A percentile compares a stretch with the other conserved stretches of the same genome.
Conservation (phyloP, 2,797 vertebrate species). For the Oophaga sylvatica region DNA sequence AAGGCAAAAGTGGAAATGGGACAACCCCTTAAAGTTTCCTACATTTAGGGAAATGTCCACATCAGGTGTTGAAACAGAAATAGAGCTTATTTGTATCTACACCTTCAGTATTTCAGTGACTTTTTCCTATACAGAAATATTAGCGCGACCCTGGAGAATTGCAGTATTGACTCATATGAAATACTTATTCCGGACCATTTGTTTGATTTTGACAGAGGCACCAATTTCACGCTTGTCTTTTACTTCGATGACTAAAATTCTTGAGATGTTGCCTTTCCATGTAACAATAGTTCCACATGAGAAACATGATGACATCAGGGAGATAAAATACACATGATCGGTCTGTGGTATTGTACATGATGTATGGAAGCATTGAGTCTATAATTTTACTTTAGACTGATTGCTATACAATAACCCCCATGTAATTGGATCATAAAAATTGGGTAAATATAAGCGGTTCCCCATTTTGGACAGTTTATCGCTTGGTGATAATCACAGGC, state of each 20-base stretch:
- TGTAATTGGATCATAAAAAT: not conserved
- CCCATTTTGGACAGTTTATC: not conserved
- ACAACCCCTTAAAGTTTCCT: not conserved
- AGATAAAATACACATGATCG: slow-evolving; percentile 29
- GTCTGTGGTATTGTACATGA: slow-evolving; percentile 1
- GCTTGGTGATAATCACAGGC: not conserved
- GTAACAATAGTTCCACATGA: slow-evolving; percentile 26
- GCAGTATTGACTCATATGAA: slow-evolving; percentile 45
- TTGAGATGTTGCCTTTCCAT: slow-evolving; percentile 37
- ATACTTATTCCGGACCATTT: slow-evolving; percentile 47
- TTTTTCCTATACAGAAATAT: slow-evolving; percentile 9
- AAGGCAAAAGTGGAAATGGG: too few relatives aligned
- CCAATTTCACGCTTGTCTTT: slow-evolving; percentile 52
- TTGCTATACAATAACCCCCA: not conserved
- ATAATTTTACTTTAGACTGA: not conserved
- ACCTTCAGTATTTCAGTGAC: not conserved
- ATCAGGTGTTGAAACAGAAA: not conserved
- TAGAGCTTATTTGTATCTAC: not conserved
- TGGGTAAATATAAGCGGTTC: not conserved
- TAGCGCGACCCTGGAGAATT: slow-evolving; percentile 15
- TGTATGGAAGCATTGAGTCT: not conserved
- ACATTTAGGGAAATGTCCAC: not conserved
- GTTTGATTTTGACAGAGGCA: slow-evolving; percentile 43
- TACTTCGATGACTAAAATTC: slow-evolving; percentile 21
- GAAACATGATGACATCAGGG: slow-evolving; percentile 16